Conservation (phyloP, 2,113 vertebrate species). For the Noturus placidus region DNA sequence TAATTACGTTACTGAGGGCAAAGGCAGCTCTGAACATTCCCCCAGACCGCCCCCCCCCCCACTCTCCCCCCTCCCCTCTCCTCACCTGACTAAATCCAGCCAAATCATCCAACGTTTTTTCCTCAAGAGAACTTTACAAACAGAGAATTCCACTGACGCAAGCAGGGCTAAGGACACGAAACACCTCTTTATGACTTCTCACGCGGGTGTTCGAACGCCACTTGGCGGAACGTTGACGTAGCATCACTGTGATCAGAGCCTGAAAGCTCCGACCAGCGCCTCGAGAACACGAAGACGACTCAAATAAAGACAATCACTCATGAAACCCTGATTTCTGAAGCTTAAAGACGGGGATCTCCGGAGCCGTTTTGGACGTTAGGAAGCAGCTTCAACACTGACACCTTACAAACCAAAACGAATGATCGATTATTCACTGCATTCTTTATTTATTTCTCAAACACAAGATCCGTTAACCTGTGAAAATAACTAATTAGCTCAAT, state of each 20-base stretch:
- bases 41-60: no score
- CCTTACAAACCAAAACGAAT: background rate
- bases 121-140: background rate
- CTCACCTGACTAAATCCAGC: background rate
- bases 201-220: constrained; percentile 4
- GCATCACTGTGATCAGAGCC: background rate
- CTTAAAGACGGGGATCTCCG: background rate
- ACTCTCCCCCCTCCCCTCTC: background rate
- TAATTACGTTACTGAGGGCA: constrained; percentile 29
- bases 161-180: background rate
- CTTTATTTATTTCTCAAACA: background rate
- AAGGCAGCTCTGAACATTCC: background rate
- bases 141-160: background rate
- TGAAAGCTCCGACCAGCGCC: background rate
- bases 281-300: background rate
- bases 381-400: background rate
- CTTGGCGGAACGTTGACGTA: background rate
- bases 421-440: background rate
- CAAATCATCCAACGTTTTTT: background rate
- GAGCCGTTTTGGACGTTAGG: background rate
- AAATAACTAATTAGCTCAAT: background rate
- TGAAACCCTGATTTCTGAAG: background rate
- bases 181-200: constrained; percentile 28
- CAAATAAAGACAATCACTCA: background rate
- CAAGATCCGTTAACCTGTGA: background rate